These are phyloP conservation scores for Rallus limicola DNA, from an alignment of 2,113 vertebrate species.

Conservation along the genomic window DNA sequence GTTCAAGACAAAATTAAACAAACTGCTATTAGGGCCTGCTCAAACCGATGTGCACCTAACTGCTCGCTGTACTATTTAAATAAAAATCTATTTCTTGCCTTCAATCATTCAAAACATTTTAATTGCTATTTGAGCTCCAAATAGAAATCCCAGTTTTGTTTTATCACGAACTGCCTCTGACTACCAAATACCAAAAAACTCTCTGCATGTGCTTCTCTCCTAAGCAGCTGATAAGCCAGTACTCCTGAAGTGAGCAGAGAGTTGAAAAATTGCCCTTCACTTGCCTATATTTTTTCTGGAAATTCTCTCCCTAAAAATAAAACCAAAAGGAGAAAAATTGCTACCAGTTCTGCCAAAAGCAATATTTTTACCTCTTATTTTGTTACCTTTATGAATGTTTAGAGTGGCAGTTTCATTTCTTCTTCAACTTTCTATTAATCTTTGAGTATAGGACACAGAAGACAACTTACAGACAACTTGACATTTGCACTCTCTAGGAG, in stretches of 20 bases:
- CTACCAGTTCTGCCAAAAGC: background rate
- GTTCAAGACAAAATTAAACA: slow-evolving; percentile 27
- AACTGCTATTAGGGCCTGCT: background rate
- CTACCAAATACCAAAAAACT: background rate
- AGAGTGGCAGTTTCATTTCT: background rate
- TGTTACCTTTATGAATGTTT: background rate
- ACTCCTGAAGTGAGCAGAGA: background rate
- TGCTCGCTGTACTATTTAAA: background rate
- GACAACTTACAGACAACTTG: background rate
- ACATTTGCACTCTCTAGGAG: background rate
- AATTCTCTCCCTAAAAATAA: background rate
- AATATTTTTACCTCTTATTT: background rate
- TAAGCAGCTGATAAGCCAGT: background rate
- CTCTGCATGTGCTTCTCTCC: background rate
- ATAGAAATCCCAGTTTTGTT: background rate
- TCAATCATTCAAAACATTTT: background rate
- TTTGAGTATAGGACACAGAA: background rate
- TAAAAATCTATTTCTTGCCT: background rate
- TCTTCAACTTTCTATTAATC: background rate
- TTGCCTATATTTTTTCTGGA: background rate
- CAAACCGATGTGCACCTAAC: background rate
- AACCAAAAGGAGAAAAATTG: background rate
- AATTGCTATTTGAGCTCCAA: slow-evolving; percentile 9
- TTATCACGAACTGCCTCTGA: background rate
- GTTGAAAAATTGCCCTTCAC: background rate